phyloP scores from a whole-genome alignment of 1,140 invertebrate genomes.

The Drosophila orena region DNA sequence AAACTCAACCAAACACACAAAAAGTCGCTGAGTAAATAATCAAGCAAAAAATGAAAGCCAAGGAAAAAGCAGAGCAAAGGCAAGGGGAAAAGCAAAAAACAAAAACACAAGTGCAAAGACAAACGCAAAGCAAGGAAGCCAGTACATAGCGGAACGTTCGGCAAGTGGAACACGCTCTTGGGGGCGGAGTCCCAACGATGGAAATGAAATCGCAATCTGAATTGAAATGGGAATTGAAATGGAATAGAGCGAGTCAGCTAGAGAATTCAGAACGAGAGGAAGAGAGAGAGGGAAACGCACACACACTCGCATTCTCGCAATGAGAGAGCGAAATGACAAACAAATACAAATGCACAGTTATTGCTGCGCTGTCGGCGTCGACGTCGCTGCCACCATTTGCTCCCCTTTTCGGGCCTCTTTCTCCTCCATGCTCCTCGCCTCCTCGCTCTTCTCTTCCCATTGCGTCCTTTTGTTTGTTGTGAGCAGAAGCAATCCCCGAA shows the following conservation, averaged over 20 bases:
- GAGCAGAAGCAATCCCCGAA: conserved; percentile 55
- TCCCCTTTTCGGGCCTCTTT: conserved; percentile 14
- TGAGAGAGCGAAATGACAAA: conserved; percentile 56
- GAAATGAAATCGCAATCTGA: conserved; percentile 66
- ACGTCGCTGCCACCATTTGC: conserved; percentile 6
- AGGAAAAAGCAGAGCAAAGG: conserved; percentile 44
- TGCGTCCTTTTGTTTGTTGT: conserved; percentile 54
- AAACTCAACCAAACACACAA: conserved; percentile 36
- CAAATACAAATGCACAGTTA: conserved; percentile 57
- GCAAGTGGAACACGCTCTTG: conserved; percentile 64
- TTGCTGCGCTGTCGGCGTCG: conserved; percentile 24
- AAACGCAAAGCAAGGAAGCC: conserved; percentile 24
- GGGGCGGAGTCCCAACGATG: conserved; percentile 61
- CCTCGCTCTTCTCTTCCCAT: conserved; percentile 34
- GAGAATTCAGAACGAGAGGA: conserved; percentile 10
- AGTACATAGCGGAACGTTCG: conserved; percentile 66
- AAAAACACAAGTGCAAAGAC: conserved; percentile 25
- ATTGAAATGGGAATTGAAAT: conserved; percentile 68
- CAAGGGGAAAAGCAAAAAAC: conserved; percentile 21
- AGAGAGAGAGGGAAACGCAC: conserved; percentile 8
- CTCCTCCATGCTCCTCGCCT: conserved; percentile 26
- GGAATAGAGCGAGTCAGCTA: conserved; percentile 44
- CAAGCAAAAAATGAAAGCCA: conserved; percentile 41
- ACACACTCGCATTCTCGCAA: conserved; percentile 32
- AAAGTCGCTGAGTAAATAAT: conserved; percentile 77